Conservation (phyloP, 2,113 vertebrate species). For the Aythya baeri region DNA sequence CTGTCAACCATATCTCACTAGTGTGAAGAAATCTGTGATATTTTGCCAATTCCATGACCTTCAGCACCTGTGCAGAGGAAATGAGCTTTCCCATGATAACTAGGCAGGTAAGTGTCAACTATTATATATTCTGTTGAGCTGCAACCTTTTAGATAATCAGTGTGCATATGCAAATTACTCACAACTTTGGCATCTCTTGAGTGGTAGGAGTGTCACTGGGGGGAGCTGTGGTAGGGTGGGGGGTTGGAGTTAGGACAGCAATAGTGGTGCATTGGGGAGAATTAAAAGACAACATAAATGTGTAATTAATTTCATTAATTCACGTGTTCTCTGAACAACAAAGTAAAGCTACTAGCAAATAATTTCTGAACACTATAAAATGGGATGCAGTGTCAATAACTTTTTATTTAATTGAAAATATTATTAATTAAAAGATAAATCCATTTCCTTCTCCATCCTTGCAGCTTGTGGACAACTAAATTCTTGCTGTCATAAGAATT, state of each 20-base stretch:
- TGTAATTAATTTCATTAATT: background rate
- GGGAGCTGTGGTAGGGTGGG: background rate
- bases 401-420: background rate
- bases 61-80: slow-evolving; percentile 22
- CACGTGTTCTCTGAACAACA: background rate
- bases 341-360: background rate
- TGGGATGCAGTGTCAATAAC: background rate
- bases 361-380: background rate
- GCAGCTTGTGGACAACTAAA: background rate
- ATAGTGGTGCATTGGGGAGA: background rate
- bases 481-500: background rate
- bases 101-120: background rate
- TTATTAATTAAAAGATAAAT: background rate
- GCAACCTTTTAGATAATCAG: background rate
- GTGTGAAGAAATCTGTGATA: background rate
- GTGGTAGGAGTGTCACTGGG: background rate
- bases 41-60: background rate
- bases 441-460: background rate
- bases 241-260: background rate
- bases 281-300: background rate
- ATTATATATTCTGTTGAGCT: background rate
- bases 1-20: background rate
- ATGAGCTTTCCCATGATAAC: background rate
- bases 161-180: background rate
- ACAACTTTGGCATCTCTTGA: background rate